Percentiles rank a stretch among this genome's conserved stretches.
Evolutionary conservation across 2,888 invertebrate species (phyloP).

Genomic region (Sinelater perroti): DNA sequence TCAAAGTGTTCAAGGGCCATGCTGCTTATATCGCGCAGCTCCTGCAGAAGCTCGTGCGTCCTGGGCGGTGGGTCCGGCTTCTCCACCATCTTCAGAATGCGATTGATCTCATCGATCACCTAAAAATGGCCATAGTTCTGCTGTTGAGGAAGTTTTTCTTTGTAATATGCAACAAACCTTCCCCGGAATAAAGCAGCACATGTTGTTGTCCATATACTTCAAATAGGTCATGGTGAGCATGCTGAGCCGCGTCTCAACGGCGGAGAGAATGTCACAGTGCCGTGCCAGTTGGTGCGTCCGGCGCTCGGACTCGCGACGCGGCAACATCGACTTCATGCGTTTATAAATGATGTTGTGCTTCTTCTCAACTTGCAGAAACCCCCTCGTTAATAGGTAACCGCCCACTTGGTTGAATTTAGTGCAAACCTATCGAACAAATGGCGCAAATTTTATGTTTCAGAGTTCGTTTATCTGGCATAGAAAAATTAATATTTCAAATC

Average conservation of each 20-base stretch:
- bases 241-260: conserved; percentile 89
- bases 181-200: conserved; percentile 94
- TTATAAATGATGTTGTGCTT: conserved; percentile 79
- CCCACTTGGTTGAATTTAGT: conserved; percentile 78
- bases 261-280: conserved; percentile 90
- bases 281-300: conserved; percentile 83
- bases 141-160: not conserved
- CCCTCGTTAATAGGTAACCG: conserved; percentile 79
- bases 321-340: conserved; percentile 81
- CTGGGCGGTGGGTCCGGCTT: conserved; percentile 74
- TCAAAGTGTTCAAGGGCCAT: conserved; percentile 98
- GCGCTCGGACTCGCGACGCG: conserved; percentile 88
- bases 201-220: conserved; percentile 83
- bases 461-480: too few relatives aligned
- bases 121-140: conserved; percentile 54
- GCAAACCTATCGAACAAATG: conserved; percentile 72
- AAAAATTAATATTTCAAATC: too few relatives aligned
- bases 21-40: conserved; percentile 89
- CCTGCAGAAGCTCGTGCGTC: conserved; percentile 83
- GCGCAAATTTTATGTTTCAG: too few relatives aligned
- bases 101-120: conserved; percentile 88
- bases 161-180: conserved; percentile 69
- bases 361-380: conserved; percentile 82
- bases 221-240: conserved; percentile 93
- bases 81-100: conserved; percentile 76